These are phyloP conservation scores for Morphnarchus princeps DNA, from an alignment of 2,113 vertebrate genomes.

Conservation along the genomic window DNA sequence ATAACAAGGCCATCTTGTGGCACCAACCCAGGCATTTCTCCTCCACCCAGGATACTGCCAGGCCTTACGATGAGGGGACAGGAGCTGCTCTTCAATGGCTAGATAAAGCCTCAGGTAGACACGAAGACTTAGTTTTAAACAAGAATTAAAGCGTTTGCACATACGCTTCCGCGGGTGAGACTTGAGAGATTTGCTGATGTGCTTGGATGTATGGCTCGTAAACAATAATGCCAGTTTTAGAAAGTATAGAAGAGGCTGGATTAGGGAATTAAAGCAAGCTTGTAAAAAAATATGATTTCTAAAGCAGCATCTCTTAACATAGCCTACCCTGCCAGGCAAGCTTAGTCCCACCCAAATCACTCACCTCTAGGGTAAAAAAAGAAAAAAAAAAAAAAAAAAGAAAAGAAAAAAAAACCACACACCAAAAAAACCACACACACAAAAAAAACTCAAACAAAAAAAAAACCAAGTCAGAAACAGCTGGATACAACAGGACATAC, in stretches of 20 bases:
- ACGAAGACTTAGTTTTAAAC: neutral
- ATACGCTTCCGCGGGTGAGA: neutral
- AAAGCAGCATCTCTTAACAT: neutral
- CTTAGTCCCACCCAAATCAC: neutral
- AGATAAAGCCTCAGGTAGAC: neutral
- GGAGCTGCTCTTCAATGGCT: neutral
- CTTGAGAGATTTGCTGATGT: neutral
- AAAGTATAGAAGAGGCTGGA: neutral
- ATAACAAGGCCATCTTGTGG: neutral
- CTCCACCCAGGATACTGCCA: neutral
- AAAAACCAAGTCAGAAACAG: rapidly evolving
- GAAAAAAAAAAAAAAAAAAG: neutral
- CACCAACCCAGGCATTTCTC: neutral
- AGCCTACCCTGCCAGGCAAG: neutral
- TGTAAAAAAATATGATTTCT: neutral
- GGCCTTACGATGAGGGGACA: neutral
- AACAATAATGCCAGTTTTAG: neutral
- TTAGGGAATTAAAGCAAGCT: neutral
- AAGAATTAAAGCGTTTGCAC: neutral
- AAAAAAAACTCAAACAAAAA: too few relatives aligned
- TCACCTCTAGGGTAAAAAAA: neutral
- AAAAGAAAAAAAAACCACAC: too few relatives aligned
- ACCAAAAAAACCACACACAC: too few relatives aligned
- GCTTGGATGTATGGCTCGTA: neutral
- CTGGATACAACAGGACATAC: neutral